Base-by-base conservation (phyloP, 2,888 invertebrate genomes). In the Piscicola geometra region DNA sequence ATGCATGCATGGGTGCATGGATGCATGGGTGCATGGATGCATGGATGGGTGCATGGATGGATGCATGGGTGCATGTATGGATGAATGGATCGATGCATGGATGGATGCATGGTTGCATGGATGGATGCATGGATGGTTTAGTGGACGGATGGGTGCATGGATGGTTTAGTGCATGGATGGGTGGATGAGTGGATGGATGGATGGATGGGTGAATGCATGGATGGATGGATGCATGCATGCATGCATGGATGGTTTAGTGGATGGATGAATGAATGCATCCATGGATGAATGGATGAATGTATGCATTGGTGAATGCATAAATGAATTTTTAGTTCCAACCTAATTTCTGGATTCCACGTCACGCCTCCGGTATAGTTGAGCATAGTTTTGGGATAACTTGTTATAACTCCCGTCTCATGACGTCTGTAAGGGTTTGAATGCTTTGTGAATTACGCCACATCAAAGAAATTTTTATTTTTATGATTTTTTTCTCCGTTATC, bases 31-130 rank as follows among this genome's bases (percentile, higher is more conserved):
- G 25, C 15, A 64, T 64, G 12, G 66, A 30, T 64, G n/a, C 15
- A 64, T 64, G 25, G 66, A 64, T 64, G 12, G 66, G 25, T 64
- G n/a, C 15, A 64, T 64, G 25, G 66, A 64, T 67, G 21, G 30
- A 35, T 67, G 28, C 30, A 67, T 67, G 33, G 68, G 30, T 67
- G 21, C 3, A 35, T 67, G 28, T 18, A 28, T 67, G 33, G 68
- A 67, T 32, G 21, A 32, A 35, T 67, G 28, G 33, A 67, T 28
- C 15, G 30, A 67, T 64, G 12, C 15, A 30, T 64, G n/a, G 25
- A 64, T 64, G 25, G 30, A 33, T 33, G 21, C 3, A 9, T 9
- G n/a, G 5, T 9, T 67, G 3, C 3, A 35, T 67, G 33, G 15
- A 67, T 67, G 33, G 30, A 28, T 28, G 21, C 3, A 35, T 67